Conservation (phyloP, 2,888 invertebrate species). For the Plutella xylostella region DNA sequence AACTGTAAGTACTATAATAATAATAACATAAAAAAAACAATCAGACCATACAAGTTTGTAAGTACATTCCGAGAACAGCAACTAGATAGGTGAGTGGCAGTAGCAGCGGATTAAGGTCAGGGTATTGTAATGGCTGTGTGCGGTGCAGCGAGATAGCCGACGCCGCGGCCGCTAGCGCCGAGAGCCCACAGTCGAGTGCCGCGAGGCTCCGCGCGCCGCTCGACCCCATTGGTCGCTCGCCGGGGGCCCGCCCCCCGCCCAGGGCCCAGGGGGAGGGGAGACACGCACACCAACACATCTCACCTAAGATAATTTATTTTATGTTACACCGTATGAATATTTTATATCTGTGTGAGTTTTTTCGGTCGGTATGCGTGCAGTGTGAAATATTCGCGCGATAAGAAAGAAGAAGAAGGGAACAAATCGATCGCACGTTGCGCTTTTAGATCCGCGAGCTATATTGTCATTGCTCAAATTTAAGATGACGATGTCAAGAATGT, state of each 20-base stretch:
- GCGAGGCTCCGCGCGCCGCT: constrained; percentile 65
- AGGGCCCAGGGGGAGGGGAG: constrained; percentile 52
- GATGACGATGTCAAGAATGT: too few relatives aligned
- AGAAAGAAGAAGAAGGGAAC: constrained; percentile 69
- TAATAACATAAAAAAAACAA: too few relatives aligned
- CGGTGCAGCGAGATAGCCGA: constrained; percentile 12
- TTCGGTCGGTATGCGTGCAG: constrained; percentile 67
- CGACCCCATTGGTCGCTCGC: constrained; percentile 63
- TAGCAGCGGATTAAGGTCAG: constrained; percentile 15
- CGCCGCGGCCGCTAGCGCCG: constrained; percentile 28
- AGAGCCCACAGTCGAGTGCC: constrained; percentile 44
- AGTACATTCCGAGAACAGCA: too few relatives aligned
- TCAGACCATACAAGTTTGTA: too few relatives aligned
- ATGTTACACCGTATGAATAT: constrained; percentile 70
- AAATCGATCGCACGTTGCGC: constrained; percentile 66
- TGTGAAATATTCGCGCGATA: constrained; percentile 70
- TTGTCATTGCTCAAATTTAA: too few relatives aligned
- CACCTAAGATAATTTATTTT: constrained; percentile 71
- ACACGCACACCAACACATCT: constrained; percentile 56
- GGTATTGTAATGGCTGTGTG: constrained; percentile 25
- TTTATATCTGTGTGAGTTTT: constrained; percentile 71
- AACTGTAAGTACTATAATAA: too few relatives aligned
- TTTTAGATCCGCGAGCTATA: constrained; percentile 54
- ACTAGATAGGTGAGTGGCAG: background rate
- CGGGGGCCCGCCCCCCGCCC: constrained; percentile 46